These are phyloP conservation scores for Pseudachorutes palmiensis DNA, from an alignment of 1,140 invertebrate species.

Conservation along the genomic window DNA sequence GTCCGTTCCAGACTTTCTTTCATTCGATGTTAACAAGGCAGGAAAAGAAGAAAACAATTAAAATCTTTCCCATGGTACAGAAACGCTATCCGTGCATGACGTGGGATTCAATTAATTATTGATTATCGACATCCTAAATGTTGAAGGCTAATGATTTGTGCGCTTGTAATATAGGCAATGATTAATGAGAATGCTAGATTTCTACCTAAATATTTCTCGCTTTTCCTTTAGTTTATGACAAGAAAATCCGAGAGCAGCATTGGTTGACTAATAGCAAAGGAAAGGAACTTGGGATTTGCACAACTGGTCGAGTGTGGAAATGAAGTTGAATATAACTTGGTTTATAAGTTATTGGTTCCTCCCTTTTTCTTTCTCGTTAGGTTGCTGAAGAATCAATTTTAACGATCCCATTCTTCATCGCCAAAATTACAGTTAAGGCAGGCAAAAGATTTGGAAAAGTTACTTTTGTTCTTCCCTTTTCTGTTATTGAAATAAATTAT, in stretches of 20 bases:
- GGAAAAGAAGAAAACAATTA: background rate
- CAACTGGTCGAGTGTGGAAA: background rate
- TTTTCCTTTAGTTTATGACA: no score
- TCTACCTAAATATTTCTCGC: no score
- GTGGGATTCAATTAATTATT: background rate
- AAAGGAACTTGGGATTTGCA: no score
- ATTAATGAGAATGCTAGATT: no score
- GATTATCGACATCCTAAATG: no score
- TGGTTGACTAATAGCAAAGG: background rate
- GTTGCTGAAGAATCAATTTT: conserved; percentile 23
- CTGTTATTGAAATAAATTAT: conserved; percentile 1
- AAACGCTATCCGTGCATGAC: background rate
- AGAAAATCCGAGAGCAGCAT: no score
- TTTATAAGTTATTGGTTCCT: background rate
- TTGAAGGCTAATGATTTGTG: background rate
- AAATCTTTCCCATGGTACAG: background rate
- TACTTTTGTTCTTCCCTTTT: background rate
- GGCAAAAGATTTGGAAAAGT: background rate
- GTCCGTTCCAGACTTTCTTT: background rate
- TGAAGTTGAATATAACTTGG: background rate
- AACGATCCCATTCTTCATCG: conserved; percentile 30
- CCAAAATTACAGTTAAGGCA: background rate
- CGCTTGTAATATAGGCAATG: background rate
- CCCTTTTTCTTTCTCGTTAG: background rate
- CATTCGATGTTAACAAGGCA: background rate